phyloP scores from a whole-genome alignment of 1,140 invertebrate species.

The Melitaea cinxia region DNA sequence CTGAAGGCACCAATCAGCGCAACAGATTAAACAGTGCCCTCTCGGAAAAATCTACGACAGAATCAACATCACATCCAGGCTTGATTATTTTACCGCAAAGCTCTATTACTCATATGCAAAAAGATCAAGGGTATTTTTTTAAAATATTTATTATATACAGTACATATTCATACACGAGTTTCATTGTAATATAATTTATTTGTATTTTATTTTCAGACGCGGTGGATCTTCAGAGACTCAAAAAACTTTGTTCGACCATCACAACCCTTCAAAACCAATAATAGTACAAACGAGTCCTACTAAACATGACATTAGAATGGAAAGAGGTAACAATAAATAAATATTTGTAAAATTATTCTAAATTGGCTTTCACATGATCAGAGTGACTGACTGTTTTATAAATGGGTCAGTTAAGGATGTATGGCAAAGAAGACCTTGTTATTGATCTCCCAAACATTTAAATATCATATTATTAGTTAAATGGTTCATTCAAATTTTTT shows the following conservation, averaged over 20 bases:
- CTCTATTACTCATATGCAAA: slow-evolving; percentile 62
- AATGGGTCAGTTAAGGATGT: neutral
- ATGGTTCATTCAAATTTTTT: too few species aligned
- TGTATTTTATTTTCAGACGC: slow-evolving; percentile 37
- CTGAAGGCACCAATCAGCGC: slow-evolving; percentile 53
- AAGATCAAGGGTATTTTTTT: slow-evolving; percentile 57
- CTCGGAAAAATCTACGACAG: slow-evolving; percentile 62
- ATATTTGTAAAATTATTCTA: neutral
- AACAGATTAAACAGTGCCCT: slow-evolving; percentile 61
- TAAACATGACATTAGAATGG: slow-evolving; percentile 67
- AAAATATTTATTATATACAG: neutral
- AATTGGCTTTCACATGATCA: too few species aligned
- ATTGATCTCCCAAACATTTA: too few species aligned
- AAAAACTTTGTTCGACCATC: slow-evolving; percentile 72
- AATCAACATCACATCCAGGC: slow-evolving; percentile 60
- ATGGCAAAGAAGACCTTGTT: too few species aligned
- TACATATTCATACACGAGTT: neutral
- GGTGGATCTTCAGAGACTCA: slow-evolving; percentile 52
- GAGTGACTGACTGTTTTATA: neutral
- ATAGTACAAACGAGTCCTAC: slow-evolving; percentile 68
- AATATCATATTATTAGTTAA: too few species aligned
- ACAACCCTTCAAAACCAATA: slow-evolving; percentile 75
- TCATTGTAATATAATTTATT: neutral
- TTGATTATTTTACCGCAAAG: slow-evolving; percentile 67
- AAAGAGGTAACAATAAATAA: slow-evolving; percentile 54